Evolutionary conservation across 2,797 vertebrate genomes (phyloP).

Genomic region (Synanceia verrucosa): DNA sequence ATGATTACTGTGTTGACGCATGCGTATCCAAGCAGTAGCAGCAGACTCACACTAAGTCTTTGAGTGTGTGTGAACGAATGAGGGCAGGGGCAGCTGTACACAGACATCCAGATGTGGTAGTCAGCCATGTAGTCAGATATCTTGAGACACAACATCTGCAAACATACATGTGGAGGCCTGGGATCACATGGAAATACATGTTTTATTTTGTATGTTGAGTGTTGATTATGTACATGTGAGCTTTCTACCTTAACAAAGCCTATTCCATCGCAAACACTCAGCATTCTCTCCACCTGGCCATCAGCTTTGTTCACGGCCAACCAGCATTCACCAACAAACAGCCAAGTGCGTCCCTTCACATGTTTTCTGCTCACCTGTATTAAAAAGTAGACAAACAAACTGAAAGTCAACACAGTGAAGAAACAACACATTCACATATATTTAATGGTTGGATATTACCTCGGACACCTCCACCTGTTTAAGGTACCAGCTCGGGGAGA

Average conservation of each 20-base stretch:
- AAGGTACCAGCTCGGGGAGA: conserved; percentile 83
- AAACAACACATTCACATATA: not conserved
- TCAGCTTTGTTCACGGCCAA: conserved; percentile 77
- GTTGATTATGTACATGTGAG: not conserved
- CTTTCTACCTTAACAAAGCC: conserved; percentile 79
- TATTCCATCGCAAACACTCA: conserved; percentile 66
- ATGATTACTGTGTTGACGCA: conserved; percentile 72
- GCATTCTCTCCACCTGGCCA: conserved; percentile 80
- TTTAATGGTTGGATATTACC: conserved; percentile 29
- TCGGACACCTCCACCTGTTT: conserved; percentile 82
- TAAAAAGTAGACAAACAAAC: not conserved
- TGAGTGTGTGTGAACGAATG: conserved; percentile 71
- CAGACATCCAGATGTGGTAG: conserved; percentile 83
- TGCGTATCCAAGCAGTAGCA: conserved; percentile 76
- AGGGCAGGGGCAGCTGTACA: conserved; percentile 74
- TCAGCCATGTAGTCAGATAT: conserved; percentile 81
- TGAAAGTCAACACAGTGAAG: not conserved
- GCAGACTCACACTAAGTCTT: conserved; percentile 78
- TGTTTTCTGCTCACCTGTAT: conserved; percentile 54
- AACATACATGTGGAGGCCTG: not conserved
- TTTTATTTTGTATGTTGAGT: not conserved
- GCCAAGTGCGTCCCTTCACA: conserved; percentile 63
- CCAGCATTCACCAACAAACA: conserved; percentile 86
- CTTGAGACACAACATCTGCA: conserved; percentile 79
- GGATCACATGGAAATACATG: not conserved